Evolutionary conservation across 2,888 invertebrate genomes (phyloP).

Genomic region (Caenorhabditis imperialis): DNA sequence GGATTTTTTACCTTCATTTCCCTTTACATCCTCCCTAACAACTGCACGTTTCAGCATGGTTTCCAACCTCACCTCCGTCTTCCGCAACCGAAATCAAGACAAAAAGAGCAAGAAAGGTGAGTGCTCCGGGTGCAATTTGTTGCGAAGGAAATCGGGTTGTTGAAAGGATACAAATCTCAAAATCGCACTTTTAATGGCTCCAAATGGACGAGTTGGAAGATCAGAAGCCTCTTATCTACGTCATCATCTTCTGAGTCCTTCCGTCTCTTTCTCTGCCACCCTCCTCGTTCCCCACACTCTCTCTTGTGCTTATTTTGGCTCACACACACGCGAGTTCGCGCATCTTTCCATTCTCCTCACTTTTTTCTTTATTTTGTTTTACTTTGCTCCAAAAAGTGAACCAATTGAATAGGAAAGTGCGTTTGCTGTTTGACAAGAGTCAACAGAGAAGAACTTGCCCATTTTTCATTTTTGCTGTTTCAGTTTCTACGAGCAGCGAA

Average conservation of each 20-base stretch:
- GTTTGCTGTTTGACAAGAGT: conserved; percentile 26
- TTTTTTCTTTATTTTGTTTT: conserved; percentile 3
- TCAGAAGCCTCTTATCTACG: conserved; percentile 18
- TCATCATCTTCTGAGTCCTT: conserved; percentile 28
- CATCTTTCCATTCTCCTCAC: conserved; percentile 4
- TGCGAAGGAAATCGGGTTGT: too few species aligned
- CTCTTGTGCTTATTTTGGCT: conserved; percentile 26
- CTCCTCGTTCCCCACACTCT: background rate
- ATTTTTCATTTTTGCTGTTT: too few species aligned
- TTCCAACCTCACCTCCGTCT: conserved; percentile 38
- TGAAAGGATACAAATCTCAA: too few species aligned
- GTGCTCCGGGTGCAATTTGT: background rate
- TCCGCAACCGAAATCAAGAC: conserved; percentile 33
- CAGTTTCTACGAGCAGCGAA: conserved; percentile 50
- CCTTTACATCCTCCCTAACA: background rate
- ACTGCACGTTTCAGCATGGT: conserved; percentile 37
- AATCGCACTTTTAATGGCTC: too few species aligned
- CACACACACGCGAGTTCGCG: conserved; percentile 12
- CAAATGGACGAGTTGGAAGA: too few species aligned
- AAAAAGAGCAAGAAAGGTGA: conserved; percentile 3
- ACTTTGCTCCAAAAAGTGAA: conserved; percentile 13
- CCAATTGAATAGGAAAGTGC: too few species aligned
- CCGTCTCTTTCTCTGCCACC: background rate
- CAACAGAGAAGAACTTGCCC: conserved; percentile 27
- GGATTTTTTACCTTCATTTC: conserved; percentile 6